Evolutionary conservation across 2,888 invertebrate genomes (phyloP).

Genomic region (Pristionchus arcanus): DNA sequence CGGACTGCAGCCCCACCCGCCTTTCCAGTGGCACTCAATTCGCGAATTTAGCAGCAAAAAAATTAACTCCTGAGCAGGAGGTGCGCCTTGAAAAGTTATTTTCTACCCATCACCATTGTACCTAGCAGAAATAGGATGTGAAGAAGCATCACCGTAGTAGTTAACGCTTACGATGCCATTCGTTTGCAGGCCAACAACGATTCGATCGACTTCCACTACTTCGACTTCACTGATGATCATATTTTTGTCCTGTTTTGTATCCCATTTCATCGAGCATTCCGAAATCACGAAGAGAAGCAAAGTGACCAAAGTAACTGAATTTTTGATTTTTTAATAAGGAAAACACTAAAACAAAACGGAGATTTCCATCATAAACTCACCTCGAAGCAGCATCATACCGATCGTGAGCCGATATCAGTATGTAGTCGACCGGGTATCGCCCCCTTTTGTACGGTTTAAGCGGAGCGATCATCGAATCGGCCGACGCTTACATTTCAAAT

Average conservation of each 20-base stretch:
- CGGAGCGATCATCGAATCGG: not conserved
- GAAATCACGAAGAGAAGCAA: not conserved
- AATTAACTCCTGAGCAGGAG: not conserved
- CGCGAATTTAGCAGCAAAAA: not conserved
- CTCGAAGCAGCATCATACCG: not conserved
- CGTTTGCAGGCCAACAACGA: not conserved
- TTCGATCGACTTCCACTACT: not conserved
- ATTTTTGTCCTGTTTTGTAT: not conserved
- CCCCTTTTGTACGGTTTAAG: not conserved
- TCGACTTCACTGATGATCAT: not conserved
- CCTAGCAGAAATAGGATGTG: not conserved
- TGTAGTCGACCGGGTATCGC: not conserved
- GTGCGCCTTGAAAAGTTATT: too few species aligned
- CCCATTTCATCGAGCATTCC: conserved; percentile 4
- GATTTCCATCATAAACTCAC: not conserved
- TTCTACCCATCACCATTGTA: too few species aligned
- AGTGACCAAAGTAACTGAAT: not conserved
- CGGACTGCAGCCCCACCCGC: not conserved
- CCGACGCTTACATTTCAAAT: not conserved
- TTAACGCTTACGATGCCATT: not conserved
- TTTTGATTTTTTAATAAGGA: not conserved
- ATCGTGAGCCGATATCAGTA: not conserved
- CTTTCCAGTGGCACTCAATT: not conserved
- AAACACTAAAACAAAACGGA: too few species aligned
- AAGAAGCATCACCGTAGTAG: too few species aligned